Percentiles rank a stretch among this genome's conserved stretches.
phyloP scores from a whole-genome alignment of 1,140 invertebrate genomes.

The Palaemon carinicauda region DNA sequence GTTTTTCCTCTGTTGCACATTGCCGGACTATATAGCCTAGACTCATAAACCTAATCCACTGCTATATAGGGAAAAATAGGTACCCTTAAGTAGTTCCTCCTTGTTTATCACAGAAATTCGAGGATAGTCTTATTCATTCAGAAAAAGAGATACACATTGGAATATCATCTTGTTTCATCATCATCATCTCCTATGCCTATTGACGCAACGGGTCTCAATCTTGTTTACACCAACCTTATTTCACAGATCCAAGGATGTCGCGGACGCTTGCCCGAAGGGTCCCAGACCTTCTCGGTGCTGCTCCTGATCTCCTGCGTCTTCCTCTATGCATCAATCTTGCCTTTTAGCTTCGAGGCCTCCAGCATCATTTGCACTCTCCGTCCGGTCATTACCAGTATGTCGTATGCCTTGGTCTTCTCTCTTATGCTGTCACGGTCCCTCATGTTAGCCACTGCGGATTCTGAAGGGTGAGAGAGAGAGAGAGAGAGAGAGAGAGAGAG shows the following conservation, averaged over 20 bases:
- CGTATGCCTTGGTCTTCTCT: conserved; percentile 69
- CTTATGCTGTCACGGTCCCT: conserved; percentile 70
- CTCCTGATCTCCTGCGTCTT: conserved; percentile 64
- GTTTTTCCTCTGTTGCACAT: too few relatives aligned
- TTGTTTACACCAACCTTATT: too few relatives aligned
- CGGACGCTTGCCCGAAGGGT: conserved; percentile 62
- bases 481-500: conserved; percentile 57
- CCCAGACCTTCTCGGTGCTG: conserved; percentile 63
- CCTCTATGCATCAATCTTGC: conserved; percentile 68
- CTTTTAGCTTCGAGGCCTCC: conserved; percentile 68
- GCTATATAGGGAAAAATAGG: conserved; percentile 24
- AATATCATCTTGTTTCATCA: too few relatives aligned
- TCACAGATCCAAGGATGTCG: conserved; percentile 61
- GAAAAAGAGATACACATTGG: too few relatives aligned
- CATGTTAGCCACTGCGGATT: conserved; percentile 70
- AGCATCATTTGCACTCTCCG: conserved; percentile 66
- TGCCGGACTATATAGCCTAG: too few relatives aligned
- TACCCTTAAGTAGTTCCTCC: too few relatives aligned
- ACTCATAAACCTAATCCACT: too few relatives aligned
- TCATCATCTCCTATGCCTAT: too few relatives aligned
- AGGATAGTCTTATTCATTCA: too few relatives aligned
- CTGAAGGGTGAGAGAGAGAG: conserved; percentile 62
- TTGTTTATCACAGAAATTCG: background rate
- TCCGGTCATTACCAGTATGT: conserved; percentile 68
- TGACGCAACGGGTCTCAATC: too few relatives aligned